These are phyloP conservation scores for Neolamprologus devosi DNA, from an alignment of 2,113 vertebrate genomes.

Conservation along the genomic window DNA sequence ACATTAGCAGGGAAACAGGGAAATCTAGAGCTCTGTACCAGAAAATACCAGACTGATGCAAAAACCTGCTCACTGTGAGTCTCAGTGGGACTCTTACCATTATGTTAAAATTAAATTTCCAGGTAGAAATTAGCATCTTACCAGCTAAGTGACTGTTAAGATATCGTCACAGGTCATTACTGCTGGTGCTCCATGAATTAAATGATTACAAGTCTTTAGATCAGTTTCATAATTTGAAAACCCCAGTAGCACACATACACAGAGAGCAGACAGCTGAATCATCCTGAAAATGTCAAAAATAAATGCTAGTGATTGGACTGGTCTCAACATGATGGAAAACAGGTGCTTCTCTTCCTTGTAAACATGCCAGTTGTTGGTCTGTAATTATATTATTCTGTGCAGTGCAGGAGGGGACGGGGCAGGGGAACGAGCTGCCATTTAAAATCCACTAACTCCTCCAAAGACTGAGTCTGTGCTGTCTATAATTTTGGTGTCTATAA, in stretches of 20 bases:
- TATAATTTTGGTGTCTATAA: neutral
- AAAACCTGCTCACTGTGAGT: neutral
- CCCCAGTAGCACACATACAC: neutral
- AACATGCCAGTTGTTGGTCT: conserved; percentile 18
- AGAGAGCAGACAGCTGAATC: conserved; percentile 4
- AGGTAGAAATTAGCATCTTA: neutral
- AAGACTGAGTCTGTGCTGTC: neutral
- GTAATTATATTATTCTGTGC: neutral
- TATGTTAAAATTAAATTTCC: neutral
- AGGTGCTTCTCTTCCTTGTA: conserved; percentile 16
- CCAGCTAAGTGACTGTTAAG: neutral
- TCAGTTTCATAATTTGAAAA: neutral
- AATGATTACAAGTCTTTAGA: neutral
- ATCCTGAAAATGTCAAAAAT: conserved; percentile 11
- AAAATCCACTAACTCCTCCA: neutral
- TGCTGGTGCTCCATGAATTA: neutral
- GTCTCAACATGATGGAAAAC: conserved; percentile 21
- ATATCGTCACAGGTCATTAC: neutral
- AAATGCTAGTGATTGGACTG: neutral
- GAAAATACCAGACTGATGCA: neutral
- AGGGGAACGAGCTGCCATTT: neutral
- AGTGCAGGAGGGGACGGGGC: neutral
- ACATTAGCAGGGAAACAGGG: neutral
- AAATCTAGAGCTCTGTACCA: neutral
- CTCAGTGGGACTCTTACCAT: neutral